Conservation (phyloP, 23 tunicate species). For the Clavelina lepadiformis region DNA sequence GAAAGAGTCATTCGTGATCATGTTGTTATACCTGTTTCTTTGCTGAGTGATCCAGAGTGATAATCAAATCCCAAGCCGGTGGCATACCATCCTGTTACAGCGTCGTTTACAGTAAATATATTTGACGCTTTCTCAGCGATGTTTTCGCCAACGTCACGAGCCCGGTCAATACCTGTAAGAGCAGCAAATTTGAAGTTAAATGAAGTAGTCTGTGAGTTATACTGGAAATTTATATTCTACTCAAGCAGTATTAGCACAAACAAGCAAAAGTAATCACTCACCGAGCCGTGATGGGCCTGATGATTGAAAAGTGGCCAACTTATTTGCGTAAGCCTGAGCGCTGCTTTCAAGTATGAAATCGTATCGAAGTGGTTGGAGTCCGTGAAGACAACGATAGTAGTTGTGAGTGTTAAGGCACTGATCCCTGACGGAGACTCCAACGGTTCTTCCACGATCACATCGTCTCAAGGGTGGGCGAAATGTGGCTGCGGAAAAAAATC, state of each 20-base stretch:
- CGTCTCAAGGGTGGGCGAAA: too few relatives aligned
- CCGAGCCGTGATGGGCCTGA: not conserved
- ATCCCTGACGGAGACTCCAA: not conserved
- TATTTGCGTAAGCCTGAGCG: conserved; percentile 34
- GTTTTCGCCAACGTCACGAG: conserved; percentile 3
- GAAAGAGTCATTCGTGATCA: too few relatives aligned
- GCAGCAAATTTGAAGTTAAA: not conserved
- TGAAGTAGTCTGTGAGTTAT: not conserved
- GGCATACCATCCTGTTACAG: conserved; percentile 6
- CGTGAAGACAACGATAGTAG: conserved; percentile 22
- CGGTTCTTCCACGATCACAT: too few relatives aligned
- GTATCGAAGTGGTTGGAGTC: conserved; percentile 3
- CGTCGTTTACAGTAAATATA: not conserved
- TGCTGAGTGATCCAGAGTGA: not conserved
- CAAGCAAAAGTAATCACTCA: not conserved
- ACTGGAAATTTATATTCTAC: not conserved
- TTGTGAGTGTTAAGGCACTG: conserved; percentile 15
- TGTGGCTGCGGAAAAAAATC: not conserved
- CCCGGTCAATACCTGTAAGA: conserved; percentile 1
- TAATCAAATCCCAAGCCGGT: conserved; percentile 11
- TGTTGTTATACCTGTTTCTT: conserved; percentile 15
- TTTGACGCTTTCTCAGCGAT: not conserved
- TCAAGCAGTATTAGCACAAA: conserved; percentile 6
- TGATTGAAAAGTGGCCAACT: not conserved
- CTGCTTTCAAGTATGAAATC: conserved; percentile 3